phyloP scores from a whole-genome alignment of 2,113 vertebrate species.

The Kobus ellipsiprymnus region DNA sequence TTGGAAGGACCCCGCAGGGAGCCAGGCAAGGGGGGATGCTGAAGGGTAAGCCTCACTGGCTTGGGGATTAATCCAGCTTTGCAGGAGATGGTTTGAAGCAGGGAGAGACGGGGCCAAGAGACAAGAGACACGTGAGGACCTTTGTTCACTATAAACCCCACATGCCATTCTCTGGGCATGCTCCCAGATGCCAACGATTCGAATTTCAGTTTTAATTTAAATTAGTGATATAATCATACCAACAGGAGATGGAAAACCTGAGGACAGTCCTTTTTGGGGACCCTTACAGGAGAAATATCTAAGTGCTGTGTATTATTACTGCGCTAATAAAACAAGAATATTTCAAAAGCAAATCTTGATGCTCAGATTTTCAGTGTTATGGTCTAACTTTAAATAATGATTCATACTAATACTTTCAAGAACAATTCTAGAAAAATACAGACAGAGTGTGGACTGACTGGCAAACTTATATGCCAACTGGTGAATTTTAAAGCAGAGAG shows the following conservation, averaged over 20 bases:
- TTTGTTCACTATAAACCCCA: not conserved
- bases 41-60: not conserved
- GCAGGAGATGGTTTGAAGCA: not conserved
- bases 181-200: not conserved
- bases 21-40: not conserved
- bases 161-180: not conserved
- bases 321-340: not conserved
- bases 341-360: conserved; percentile 4
- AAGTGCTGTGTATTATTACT: not conserved
- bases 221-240: not conserved
- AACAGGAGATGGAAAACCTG: not conserved
- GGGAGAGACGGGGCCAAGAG: not conserved
- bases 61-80: not conserved
- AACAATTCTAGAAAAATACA: conserved; percentile 26
- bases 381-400: not conserved
- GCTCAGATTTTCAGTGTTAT: conserved; percentile 4
- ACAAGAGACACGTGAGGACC: accelerated
- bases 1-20: not conserved
- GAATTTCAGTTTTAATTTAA: not conserved
- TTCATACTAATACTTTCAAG: not conserved
- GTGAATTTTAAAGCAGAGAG: conserved; percentile 34
- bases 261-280: not conserved
- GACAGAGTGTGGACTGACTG: not conserved
- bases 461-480: not conserved
- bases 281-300: not conserved